Conservation (phyloP, 2,888 invertebrate genomes). For the Silvanus unidentatus region DNA sequence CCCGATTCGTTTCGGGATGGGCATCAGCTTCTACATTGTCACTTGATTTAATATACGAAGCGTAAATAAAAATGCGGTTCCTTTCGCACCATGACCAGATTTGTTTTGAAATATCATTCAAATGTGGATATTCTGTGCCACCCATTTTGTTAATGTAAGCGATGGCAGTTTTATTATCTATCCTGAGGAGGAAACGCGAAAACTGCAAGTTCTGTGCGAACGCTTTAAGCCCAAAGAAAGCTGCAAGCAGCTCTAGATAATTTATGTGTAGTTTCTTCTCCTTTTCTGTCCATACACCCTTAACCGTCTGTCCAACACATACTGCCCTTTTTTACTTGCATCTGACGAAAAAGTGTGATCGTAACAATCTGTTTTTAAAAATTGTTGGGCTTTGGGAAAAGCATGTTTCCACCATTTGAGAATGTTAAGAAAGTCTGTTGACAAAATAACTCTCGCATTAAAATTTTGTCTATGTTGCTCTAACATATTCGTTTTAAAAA, state of each 20-base stretch:
- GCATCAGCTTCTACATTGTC: too few species aligned
- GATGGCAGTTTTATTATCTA: conserved; percentile 12
- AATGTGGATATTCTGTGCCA: conserved; percentile 5
- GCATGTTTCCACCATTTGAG: too few species aligned
- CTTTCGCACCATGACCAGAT: conserved; percentile 15
- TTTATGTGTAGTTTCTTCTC: conserved; percentile 4
- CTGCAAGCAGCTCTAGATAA: conserved; percentile 7
- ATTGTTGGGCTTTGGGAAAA: too few species aligned
- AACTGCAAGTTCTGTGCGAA: conserved; percentile 5
- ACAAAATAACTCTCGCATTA: too few species aligned
- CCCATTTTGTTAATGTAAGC: conserved; percentile 13
- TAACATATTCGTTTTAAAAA: too few species aligned
- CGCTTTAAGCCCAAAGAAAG: conserved; percentile 4
- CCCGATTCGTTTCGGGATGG: conserved; percentile 4
- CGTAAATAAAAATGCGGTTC: conserved; percentile 10
- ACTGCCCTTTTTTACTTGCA: too few species aligned
- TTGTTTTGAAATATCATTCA: conserved; percentile 5
- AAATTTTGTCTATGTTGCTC: too few species aligned
- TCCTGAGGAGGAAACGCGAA: conserved; percentile 5
- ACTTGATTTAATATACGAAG: conserved; percentile 9
- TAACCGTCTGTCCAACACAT: too few species aligned
- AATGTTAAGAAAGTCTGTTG: too few species aligned
- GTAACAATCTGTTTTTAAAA: too few species aligned
- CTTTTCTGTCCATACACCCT: not conserved
- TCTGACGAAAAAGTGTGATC: too few species aligned